phyloP scores from a whole-genome alignment of 2,888 invertebrate species.

The Eupithecia subumbrata region DNA sequence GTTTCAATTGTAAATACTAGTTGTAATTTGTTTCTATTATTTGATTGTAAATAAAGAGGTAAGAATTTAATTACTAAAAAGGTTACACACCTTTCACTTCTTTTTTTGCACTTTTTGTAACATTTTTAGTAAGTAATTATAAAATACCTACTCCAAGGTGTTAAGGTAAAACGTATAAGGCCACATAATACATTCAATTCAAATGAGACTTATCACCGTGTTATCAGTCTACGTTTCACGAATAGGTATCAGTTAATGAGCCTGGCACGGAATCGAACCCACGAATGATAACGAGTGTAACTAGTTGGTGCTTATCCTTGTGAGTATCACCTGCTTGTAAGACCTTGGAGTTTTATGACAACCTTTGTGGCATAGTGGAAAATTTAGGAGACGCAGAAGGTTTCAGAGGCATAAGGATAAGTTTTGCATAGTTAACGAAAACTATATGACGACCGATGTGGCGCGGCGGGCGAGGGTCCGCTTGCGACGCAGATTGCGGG shows the following conservation, averaged over 20 bases:
- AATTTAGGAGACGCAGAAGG: not conserved
- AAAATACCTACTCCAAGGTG: not conserved
- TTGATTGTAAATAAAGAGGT: too few species aligned
- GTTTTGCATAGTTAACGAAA: too few species aligned
- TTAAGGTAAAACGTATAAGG: not conserved
- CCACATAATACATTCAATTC: conserved; percentile 18
- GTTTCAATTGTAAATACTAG: too few species aligned
- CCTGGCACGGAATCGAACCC: conserved; percentile 58
- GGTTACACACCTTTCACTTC: too few species aligned
- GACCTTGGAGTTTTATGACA: not conserved
- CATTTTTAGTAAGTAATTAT: not conserved
- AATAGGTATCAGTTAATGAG: conserved; percentile 75
- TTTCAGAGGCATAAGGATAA: too few species aligned
- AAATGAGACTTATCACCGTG: conserved; percentile 23
- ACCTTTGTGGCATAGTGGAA: not conserved
- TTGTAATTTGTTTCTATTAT: too few species aligned
- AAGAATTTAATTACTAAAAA: too few species aligned
- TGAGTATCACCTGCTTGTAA: not conserved
- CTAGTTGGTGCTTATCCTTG: not conserved
- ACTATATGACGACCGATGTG: too few species aligned
- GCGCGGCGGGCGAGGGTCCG: too few species aligned
- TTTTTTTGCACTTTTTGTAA: too few species aligned
- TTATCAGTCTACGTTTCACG: conserved; percentile 35
- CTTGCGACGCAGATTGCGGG: too few species aligned
- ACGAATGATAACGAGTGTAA: conserved; percentile 18